phyloP scores from a whole-genome alignment of 2,888 invertebrate genomes.

The Drosophila buzzatii region DNA sequence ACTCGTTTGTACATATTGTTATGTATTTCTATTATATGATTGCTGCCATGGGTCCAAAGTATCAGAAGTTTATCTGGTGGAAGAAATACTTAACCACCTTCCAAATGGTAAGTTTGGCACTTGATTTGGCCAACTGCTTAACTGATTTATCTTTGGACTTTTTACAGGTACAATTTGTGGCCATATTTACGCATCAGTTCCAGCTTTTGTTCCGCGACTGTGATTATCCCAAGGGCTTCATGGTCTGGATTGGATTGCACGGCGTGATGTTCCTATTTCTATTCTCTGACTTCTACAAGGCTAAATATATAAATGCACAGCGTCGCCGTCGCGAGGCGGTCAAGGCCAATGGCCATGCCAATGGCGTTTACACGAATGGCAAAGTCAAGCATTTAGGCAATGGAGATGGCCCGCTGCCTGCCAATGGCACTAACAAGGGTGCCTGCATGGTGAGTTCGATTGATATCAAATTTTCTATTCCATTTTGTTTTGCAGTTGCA shows the following conservation, averaged over 20 bases:
- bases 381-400: conserved; percentile 52
- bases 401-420: conserved; percentile 51
- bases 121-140: neutral
- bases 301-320: conserved; percentile 88
- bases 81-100: conserved; percentile 97
- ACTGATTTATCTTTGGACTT: neutral
- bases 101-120: conserved; percentile 90
- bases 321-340: conserved; percentile 62
- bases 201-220: conserved; percentile 95
- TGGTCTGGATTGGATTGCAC: conserved; percentile 97
- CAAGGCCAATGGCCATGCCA: conserved; percentile 67
- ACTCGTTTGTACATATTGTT: conserved; percentile 97
- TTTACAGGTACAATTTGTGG: conserved; percentile 94
- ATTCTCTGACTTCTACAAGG: conserved; percentile 97
- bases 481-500: no score
- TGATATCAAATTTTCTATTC: conserved; percentile 5
- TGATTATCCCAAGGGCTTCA: conserved; percentile 95
- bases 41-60: conserved; percentile 96
- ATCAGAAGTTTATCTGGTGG: conserved; percentile 98
- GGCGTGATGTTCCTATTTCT: conserved; percentile 97
- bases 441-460: conserved; percentile 90
- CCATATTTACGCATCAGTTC: conserved; percentile 96
- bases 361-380: conserved; percentile 67
- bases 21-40: conserved; percentile 99
- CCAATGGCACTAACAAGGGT: conserved; percentile 84